Conservation (phyloP, 2,797 vertebrate genomes). For the Sebastes diploproa region DNA sequence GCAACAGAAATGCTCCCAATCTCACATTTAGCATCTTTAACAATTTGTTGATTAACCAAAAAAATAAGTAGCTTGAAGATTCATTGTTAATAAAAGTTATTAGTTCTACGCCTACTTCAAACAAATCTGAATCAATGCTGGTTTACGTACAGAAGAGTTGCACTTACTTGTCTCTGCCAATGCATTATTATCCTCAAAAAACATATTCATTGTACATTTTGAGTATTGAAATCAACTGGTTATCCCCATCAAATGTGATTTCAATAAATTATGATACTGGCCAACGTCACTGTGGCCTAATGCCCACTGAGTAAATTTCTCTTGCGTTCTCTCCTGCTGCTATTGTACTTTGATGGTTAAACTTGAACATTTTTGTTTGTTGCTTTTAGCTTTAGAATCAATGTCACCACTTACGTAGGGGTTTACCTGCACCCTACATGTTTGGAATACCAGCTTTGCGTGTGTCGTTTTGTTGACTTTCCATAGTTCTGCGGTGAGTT, state of each 20-base stretch:
- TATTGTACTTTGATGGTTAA: background rate
- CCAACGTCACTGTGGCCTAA: background rate
- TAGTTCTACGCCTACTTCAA: background rate
- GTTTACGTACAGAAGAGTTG: background rate
- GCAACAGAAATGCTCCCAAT: too few relatives aligned
- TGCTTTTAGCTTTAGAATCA: background rate
- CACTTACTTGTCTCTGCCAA: background rate
- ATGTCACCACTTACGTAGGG: background rate
- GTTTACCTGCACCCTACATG: background rate
- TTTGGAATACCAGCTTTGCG: background rate
- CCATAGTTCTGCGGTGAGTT: conserved; percentile 36
- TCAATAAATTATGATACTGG: background rate
- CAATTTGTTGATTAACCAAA: background rate
- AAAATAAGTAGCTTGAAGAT: background rate
- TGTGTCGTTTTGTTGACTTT: conserved; percentile 51
- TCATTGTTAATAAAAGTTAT: background rate
- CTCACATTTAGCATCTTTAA: too few relatives aligned
- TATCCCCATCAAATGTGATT: background rate
- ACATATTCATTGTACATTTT: background rate
- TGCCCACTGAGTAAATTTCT: background rate
- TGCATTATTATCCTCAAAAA: background rate
- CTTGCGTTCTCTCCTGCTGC: background rate
- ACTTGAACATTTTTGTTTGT: background rate
- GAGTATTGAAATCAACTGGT: background rate
- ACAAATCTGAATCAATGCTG: background rate